Evolutionary conservation across 1,140 invertebrate genomes (phyloP), one percentile per base, ranked within the genome.

Genomic region (Euura saliciscinereae): DNA sequence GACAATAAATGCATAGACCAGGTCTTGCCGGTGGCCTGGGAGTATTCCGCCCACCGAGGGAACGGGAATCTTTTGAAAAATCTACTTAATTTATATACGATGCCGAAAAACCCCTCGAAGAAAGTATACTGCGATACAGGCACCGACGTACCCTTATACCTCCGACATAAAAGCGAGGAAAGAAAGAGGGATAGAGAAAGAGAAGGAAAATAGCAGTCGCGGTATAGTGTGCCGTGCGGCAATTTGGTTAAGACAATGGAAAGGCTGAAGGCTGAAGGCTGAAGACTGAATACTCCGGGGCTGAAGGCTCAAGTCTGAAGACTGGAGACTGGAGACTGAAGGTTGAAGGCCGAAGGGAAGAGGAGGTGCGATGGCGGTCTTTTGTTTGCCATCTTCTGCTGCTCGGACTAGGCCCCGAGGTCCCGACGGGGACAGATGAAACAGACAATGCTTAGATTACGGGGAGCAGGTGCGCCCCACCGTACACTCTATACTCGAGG

Each of bases 371-470:
- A 59, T 3, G 51, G 51, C 13, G 51, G 51, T 59, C 51, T 3
- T 59, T 59, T 59, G 51, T 59, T 59, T 59, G 51, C 51, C 51
- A 59, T 59, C 51, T 59, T 59, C 51, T 59, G 6, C 28, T 28
- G 28, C 51, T n/a, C 1, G 51, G 51, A 59, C 51, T 59, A 28
- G 8, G 51, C 51, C 51, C 51, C 6, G 51, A 59, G 13, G 51
- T n/a, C 51, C 13, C 51, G 51, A 11, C 51, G 51, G 3, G 51
- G 51, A 59, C 51, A 59, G 51, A 59, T 59, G 51, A 59, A 59
- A 59, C 51, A 59, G 51, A 59, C 51, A 59, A 59, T 59, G 51
- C 51, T 59, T 59, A 59, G 51, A 59, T 59, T 59, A 59, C 2
- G 51, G 51, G 51, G 51, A 59, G 51, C 51, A 59, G 51, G 51